Evolutionary conservation across 1,140 invertebrate genomes (phyloP).

Genomic region (Globodera ellingtonae): DNA sequence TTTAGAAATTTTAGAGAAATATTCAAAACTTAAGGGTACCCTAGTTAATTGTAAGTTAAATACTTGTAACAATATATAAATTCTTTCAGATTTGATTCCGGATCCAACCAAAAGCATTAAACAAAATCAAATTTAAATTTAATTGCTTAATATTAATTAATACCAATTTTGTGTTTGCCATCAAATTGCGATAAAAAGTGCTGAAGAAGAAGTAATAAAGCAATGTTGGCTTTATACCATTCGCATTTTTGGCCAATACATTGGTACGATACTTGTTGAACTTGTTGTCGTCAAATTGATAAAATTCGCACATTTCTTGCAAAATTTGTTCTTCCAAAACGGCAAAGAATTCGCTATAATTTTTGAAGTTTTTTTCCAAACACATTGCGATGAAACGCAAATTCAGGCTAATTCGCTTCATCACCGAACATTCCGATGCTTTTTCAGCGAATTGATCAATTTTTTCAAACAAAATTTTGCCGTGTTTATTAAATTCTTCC

Average conservation of each 20-base stretch:
- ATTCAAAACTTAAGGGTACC: no score
- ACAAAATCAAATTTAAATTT: no score
- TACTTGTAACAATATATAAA: no score
- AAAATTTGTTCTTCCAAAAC: neutral
- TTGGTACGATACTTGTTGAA: neutral
- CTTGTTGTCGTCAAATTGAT: no score
- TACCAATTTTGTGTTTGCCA: neutral
- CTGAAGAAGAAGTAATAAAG: neutral
- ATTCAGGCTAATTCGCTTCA: neutral
- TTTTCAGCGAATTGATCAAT: neutral
- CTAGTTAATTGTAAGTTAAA: no score
- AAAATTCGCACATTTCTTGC: neutral
- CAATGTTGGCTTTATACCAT: neutral
- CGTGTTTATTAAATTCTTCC: neutral
- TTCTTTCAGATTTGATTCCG: no score
- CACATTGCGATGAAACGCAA: neutral
- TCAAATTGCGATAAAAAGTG: neutral
- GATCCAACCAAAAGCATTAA: no score
- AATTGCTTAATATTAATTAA: no score
- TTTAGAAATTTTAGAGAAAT: no score
- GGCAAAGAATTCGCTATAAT: neutral
- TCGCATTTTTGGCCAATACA: neutral
- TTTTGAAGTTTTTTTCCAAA: neutral
- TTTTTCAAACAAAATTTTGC: neutral
- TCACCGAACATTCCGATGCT: neutral